A percentile compares a stretch with the other conserved stretches of the same genome.
Conservation (phyloP, 2,888 invertebrate species). For the Portevinia maculata region DNA sequence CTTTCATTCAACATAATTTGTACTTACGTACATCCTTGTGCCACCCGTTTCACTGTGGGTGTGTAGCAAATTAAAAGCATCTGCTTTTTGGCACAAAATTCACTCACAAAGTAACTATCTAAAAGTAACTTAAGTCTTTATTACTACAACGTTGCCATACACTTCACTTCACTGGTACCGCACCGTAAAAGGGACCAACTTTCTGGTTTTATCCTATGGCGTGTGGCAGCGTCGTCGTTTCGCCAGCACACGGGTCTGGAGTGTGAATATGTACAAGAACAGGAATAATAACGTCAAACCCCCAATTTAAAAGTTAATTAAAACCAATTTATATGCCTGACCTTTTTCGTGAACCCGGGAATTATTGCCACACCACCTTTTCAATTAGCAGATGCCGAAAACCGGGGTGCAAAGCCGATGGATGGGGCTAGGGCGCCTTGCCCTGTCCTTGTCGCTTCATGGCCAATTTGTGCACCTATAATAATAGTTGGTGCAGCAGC, state of each 20-base stretch:
- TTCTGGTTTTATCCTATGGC: slow-evolving; percentile 22
- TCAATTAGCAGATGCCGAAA: slow-evolving; percentile 52
- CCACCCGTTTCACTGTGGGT: neutral
- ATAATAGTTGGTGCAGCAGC: neutral
- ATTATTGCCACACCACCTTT: slow-evolving; percentile 49
- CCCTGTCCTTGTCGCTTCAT: slow-evolving; percentile 40
- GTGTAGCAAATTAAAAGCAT: slow-evolving; percentile 61
- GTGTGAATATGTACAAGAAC: slow-evolving; percentile 6
- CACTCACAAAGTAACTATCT: slow-evolving; percentile 67
- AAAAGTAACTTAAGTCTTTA: slow-evolving; percentile 65
- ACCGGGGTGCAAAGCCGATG: slow-evolving; percentile 1
- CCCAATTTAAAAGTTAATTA: slow-evolving; percentile 68
- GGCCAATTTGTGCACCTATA: slow-evolving; percentile 45
- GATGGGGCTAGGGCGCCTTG: neutral
- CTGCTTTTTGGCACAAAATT: slow-evolving; percentile 56
- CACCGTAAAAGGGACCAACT: slow-evolving; percentile 51
- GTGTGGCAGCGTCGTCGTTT: neutral
- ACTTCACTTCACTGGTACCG: slow-evolving; percentile 38
- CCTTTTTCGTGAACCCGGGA: slow-evolving; percentile 48
- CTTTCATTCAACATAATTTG: slow-evolving; percentile 61
- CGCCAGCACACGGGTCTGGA: neutral
- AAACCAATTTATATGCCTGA: slow-evolving; percentile 65
- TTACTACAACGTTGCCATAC: slow-evolving; percentile 57
- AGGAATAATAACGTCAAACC: slow-evolving; percentile 52
- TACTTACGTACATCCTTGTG: slow-evolving; percentile 19